Evolutionary conservation across 2,888 invertebrate species (phyloP).

Genomic region (Tetheella fluctuosa): DNA sequence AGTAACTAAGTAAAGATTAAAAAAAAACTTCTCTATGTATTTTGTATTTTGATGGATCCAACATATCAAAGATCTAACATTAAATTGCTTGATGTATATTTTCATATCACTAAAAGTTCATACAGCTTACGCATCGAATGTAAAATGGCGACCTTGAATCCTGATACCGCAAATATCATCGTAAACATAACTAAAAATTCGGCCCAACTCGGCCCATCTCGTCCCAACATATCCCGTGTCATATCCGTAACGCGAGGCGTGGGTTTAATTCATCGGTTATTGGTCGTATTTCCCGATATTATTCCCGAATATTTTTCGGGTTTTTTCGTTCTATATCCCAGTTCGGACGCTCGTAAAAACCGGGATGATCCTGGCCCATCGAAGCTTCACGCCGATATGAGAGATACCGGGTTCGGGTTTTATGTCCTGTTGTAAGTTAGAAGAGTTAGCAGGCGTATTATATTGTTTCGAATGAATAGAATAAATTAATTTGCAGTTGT

Average conservation of each 20-base stretch:
- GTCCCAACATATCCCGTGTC: neutral
- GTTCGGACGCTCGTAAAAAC: slow-evolving; percentile 71
- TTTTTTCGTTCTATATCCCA: slow-evolving; percentile 60
- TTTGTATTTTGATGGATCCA: too few species aligned
- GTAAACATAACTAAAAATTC: slow-evolving; percentile 18
- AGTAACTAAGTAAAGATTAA: too few species aligned
- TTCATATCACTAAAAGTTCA: neutral
- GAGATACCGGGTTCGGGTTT: slow-evolving; percentile 60
- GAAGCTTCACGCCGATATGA: slow-evolving; percentile 73
- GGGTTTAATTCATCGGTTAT: slow-evolving; percentile 70
- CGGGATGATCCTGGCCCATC: slow-evolving; percentile 71
- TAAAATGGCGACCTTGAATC: slow-evolving; percentile 4
- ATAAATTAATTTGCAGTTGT: too few species aligned
- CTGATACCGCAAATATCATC: slow-evolving; percentile 11
- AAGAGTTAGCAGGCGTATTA: slow-evolving; percentile 21
- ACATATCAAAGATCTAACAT: too few species aligned
- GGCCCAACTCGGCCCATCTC: neutral
- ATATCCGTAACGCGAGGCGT: slow-evolving; percentile 25
- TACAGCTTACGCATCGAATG: slow-evolving; percentile 2
- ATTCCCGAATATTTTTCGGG: slow-evolving; percentile 68
- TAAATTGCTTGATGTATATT: neutral
- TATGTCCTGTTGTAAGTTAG: slow-evolving; percentile 30
- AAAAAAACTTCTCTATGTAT: too few species aligned
- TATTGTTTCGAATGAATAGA: too few species aligned
- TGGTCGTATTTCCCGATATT: slow-evolving; percentile 71